Evolutionary conservation across 2,888 invertebrate species (phyloP).

Genomic region (Coelinius sp.): DNA sequence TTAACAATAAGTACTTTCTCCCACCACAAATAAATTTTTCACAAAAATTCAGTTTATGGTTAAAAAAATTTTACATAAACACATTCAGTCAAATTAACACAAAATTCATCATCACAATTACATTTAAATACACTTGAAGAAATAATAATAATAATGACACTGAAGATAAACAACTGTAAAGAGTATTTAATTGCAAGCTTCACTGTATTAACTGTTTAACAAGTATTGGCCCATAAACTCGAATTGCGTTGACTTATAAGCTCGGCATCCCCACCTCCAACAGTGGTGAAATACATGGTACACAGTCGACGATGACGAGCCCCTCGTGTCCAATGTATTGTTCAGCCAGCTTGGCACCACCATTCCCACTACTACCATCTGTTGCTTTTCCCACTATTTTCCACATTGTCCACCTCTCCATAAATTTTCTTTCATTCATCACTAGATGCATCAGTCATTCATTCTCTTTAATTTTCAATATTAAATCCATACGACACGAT

Average conservation of each 20-base stretch:
- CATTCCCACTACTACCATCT: slow-evolving; percentile 48
- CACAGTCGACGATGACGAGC: slow-evolving; percentile 61
- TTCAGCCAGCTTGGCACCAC: slow-evolving; percentile 70
- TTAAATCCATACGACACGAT: no score
- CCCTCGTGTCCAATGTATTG: slow-evolving; percentile 53
- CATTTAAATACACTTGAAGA: not conserved
- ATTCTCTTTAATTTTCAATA: not conserved
- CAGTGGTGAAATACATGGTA: slow-evolving; percentile 44
- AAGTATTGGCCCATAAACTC: slow-evolving; percentile 65
- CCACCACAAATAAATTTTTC: not conserved
- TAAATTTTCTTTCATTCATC: not conserved
- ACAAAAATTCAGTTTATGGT: not conserved
- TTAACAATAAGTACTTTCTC: no score
- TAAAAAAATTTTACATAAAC: not conserved
- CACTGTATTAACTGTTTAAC: slow-evolving; percentile 65
- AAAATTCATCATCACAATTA: slow-evolving; percentile 4
- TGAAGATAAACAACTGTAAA: not conserved
- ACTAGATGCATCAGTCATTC: not conserved
- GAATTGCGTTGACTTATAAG: slow-evolving; percentile 67
- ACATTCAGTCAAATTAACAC: not conserved
- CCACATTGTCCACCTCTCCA: not conserved
- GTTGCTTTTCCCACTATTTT: slow-evolving; percentile 34
- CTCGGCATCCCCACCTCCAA: slow-evolving; percentile 64
- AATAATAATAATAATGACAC: not conserved
- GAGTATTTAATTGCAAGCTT: slow-evolving; percentile 32